Evolutionary conservation across 1,140 invertebrate genomes (phyloP).

Genomic region (Tetraneura akinire): DNA sequence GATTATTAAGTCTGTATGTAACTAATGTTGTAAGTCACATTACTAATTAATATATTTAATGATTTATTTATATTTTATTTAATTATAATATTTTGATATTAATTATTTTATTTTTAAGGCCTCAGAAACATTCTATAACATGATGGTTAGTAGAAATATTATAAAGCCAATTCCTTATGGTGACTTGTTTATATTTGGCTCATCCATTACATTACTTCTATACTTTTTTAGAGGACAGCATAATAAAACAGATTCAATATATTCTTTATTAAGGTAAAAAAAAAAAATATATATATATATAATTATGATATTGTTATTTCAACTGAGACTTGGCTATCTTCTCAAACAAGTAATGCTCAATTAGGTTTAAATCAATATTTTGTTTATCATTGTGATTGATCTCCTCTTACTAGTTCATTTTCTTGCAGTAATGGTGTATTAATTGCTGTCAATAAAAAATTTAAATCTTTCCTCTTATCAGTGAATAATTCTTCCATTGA

Average conservation of each 20-base stretch:
- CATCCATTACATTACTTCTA: conserved; percentile 64
- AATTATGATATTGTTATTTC: too few relatives aligned
- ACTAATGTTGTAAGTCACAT: conserved; percentile 71
- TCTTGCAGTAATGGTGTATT: too few relatives aligned
- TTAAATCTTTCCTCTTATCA: too few relatives aligned
- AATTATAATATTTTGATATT: conserved; percentile 10
- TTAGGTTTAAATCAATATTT: too few relatives aligned
- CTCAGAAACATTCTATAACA: conserved; percentile 75
- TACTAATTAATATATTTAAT: background rate
- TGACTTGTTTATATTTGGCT: conserved; percentile 68
- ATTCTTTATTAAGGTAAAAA: conserved; percentile 65
- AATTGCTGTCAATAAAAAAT: too few relatives aligned
- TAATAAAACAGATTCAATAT: conserved; percentile 65
- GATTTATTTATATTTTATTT: background rate
- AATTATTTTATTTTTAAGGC: conserved; percentile 62
- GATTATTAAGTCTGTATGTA: conserved; percentile 74
- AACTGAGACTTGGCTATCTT: too few relatives aligned
- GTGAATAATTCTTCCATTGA: too few relatives aligned
- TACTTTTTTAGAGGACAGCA: conserved; percentile 64
- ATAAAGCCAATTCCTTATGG: conserved; percentile 67
- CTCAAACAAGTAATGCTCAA: too few relatives aligned
- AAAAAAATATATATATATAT: too few relatives aligned
- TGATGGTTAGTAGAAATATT: conserved; percentile 68
- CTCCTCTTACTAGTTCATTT: too few relatives aligned
- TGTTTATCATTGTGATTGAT: too few relatives aligned